phyloP scores from a whole-genome alignment of 2,888 invertebrate species.

The Morpho deidamia region DNA sequence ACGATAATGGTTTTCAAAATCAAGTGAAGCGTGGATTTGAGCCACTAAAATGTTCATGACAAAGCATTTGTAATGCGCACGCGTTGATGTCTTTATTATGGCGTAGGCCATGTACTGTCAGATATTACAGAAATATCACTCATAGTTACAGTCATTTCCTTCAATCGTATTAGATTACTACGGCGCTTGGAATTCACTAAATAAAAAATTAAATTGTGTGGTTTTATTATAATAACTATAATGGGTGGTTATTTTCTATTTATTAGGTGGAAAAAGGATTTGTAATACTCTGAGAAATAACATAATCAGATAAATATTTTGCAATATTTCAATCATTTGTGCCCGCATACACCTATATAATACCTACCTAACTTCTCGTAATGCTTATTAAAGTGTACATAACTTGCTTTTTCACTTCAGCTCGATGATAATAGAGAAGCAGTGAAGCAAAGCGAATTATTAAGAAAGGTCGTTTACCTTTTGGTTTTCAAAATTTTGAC shows the following conservation, averaged over 20 bases:
- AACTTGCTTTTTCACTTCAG: neutral
- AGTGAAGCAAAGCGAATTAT: neutral
- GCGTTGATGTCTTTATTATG: conserved; percentile 7
- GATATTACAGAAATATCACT: too few relatives aligned
- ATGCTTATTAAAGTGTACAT: neutral
- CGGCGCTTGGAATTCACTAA: too few relatives aligned
- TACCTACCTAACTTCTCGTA: neutral
- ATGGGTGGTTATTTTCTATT: too few relatives aligned
- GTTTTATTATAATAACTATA: too few relatives aligned
- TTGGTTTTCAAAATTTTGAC: neutral
- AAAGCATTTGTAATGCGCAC: neutral
- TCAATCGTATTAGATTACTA: too few relatives aligned
- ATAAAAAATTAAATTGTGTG: too few relatives aligned
- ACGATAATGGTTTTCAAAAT: too few relatives aligned
- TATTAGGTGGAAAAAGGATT: too few relatives aligned
- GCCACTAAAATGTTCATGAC: too few relatives aligned
- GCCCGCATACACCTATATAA: neutral
- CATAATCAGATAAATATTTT: neutral
- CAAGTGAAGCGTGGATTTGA: too few relatives aligned
- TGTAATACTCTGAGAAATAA: too few relatives aligned
- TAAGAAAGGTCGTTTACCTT: neutral
- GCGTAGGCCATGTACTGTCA: neutral
- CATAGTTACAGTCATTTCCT: too few relatives aligned
- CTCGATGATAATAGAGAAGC: neutral
- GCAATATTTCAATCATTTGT: neutral